A percentile compares a stretch with the other conserved stretches of the same genome.
These are phyloP conservation scores for Matsumurasca onukii DNA, from an alignment of 1,140 invertebrate species.

Conservation along the genomic window DNA sequence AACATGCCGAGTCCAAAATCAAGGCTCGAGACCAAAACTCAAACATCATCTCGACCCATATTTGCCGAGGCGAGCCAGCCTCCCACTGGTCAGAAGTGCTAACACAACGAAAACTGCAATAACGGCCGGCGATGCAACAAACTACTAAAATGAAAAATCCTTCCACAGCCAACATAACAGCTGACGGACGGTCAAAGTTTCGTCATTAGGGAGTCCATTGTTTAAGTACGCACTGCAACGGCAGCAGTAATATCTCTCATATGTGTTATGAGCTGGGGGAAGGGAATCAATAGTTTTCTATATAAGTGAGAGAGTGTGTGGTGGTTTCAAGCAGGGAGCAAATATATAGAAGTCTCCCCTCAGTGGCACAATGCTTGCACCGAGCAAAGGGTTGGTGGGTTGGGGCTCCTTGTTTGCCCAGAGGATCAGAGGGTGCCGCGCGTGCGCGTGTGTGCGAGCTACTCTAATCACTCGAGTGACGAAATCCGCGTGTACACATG, in stretches of 20 bases:
- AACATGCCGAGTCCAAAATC: no score
- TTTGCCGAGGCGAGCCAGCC: no score
- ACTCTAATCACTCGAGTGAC: no score
- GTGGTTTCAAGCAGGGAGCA: slow-evolving; percentile 27
- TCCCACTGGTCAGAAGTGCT: no score
- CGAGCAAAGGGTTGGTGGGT: not conserved
- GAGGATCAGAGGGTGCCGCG: not conserved
- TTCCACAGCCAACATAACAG: no score
- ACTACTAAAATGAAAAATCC: not conserved
- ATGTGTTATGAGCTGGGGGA: not conserved
- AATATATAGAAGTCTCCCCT: slow-evolving; percentile 24
- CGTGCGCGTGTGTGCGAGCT: not conserved
- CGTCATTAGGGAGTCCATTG: slow-evolving; percentile 3
- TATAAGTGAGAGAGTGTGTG: slow-evolving; percentile 22
- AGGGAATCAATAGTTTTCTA: slow-evolving; percentile 29
- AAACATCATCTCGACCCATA: no score
- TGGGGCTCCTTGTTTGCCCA: not conserved
- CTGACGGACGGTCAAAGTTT: slow-evolving; percentile 25
- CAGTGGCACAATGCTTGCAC: slow-evolving; percentile 10
- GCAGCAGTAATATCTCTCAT: not conserved
- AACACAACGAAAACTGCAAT: not conserved
- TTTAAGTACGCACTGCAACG: slow-evolving; percentile 8
- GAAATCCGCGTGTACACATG: no score
- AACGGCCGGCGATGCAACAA: not conserved
- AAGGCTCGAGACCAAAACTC: no score